Evolutionary conservation across 1,140 invertebrate species (phyloP), one percentile per base, ranked within the genome.

Genomic region (Elymnias hypermnestra): DNA sequence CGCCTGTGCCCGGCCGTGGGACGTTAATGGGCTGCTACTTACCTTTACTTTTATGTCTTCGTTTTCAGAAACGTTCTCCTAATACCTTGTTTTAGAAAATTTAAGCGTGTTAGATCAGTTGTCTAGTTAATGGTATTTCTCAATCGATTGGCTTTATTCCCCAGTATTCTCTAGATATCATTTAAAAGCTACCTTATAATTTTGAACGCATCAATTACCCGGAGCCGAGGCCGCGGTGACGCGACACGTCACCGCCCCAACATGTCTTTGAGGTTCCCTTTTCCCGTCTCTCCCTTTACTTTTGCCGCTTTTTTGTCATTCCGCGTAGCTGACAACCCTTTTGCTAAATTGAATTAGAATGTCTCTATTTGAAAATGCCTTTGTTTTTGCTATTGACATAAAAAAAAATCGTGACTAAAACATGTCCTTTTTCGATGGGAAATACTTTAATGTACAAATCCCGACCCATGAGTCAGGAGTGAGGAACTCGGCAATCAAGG

Each of bases 251-350:
- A 44, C 68, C 73, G 63, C 71, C 73, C 71, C 53, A 51, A 72
- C 71, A 74, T 63, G 68, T 68, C 73, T 70, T 68, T 73, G 66
- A 65, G 59, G 61, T 63, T 53, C 60, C 52, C 55, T 48, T 42
- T 40, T 18, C 35, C 46, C 38, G 22, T 36, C 54, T 45, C 57
- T 41, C 33, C 51, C 56, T 51, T 46, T 44, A 44, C 40, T 44
- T 44, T 60, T 44, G 53, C 53, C 57, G 42, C 39, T 49, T 57
- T 63, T 69, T 63, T 58, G 25, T 51, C 68, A 57, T 79, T 76
- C 60, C 75, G 71, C 75, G 66, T 73, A 66, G 58, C 61, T 76
- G 72, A 56, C 75, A 79, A 79, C 75, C 75, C 75, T 79, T 75
- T 72, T 61, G 56, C 59, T 53, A 79, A 79, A 79, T 76, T 79